Base-by-base conservation (phyloP, 2,113 vertebrate species). In the Lepus timidus region DNA sequence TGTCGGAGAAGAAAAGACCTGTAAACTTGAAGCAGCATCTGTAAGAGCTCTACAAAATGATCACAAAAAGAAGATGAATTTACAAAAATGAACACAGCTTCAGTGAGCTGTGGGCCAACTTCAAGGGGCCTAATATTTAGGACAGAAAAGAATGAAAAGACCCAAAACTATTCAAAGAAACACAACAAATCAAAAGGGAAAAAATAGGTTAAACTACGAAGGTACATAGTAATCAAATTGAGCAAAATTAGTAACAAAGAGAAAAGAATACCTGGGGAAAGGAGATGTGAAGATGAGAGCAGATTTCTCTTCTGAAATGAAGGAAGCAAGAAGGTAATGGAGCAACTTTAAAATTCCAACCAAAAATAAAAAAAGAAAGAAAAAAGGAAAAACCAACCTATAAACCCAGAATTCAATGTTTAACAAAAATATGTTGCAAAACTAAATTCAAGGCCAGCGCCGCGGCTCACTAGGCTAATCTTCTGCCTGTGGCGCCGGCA, bases 261-360 rank as follows among this genome's bases (percentile, higher is more conserved):
- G 10, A 3, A 88, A 31, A 67, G 16, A 44, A 44, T 44, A 44
- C 44, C 44, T 1, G 44, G 44, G 44, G 44, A 44, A 44, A 44
- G 44, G 44, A 44, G 44, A 44, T 44, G 7, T 61, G 55, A 85
- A 29, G 9, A 65, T 29, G 7, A 68, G 4, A 55, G 31, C 7
- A 68, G 29, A 93, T 23, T 75, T 93, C 44, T 68, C 25, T 78
- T 58, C 25, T 71, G 70, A 84, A 88, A 84, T n/a, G 85, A 85
- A 89, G 65, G 70, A 89, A 90, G 51, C 14, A 62, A 62, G 76
- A 80, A 84, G 11, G 80, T 20, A 78, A 51, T 4, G 3, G 16
- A 67, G 8, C 7, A 55, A 58, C 19, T 31, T 90, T 85, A 58
- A 85, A 65, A 75, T 73, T 27, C 19, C 13, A 8, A 74, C 44